Base-by-base conservation (phyloP, 2,113 vertebrate genomes). In the Corythornis vintsioides region DNA sequence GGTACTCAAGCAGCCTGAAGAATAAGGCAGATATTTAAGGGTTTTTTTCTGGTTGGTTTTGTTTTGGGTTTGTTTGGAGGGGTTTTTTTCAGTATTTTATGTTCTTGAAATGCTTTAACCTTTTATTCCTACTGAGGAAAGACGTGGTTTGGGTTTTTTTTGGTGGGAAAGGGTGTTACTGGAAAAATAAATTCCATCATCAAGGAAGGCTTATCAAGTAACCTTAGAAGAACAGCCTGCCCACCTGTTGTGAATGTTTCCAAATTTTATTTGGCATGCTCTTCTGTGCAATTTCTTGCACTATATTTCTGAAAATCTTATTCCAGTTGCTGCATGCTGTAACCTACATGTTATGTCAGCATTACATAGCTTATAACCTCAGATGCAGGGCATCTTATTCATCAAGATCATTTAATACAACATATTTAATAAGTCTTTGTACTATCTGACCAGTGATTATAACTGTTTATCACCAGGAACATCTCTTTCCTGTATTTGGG, bases 101-200 rank as follows among this genome's bases (percentile, higher is more conserved):
- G 65, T 42, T 47, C 64, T 91, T 89, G 67, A 94, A 94, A 63
- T 77, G 74, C 84, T 95, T 91, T 95, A 94, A 96, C 93, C 85
- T 92, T 96, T 94, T 88, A 92, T 85, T 94, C 90, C 81, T 59
- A 63, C 75, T 67, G 56, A 86, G 38, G 47, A 88, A 91, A 93
- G 93, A 89, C 73, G 19, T 94, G 81, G 45, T 79, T 92, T 92
- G 63, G 38, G 38, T 38, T 7, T 75, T 78, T 65, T 89, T 85
- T 72, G 55, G 25, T 81, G 67, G 59, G 20, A 89, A 56, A 92
- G 47, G 60, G 91, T 94, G 88, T 92, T 91, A 53, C 94, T 95
- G 90, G 91, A 96, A 96, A 96, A 95, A 94, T 76, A 96, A 96
- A 96, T 94, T 95, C 81, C 84, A 80, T 80, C 72, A 87, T 93